Evolutionary conservation across 1,140 invertebrate species (phyloP).

Genomic region (Tetragnatha versicolor): DNA sequence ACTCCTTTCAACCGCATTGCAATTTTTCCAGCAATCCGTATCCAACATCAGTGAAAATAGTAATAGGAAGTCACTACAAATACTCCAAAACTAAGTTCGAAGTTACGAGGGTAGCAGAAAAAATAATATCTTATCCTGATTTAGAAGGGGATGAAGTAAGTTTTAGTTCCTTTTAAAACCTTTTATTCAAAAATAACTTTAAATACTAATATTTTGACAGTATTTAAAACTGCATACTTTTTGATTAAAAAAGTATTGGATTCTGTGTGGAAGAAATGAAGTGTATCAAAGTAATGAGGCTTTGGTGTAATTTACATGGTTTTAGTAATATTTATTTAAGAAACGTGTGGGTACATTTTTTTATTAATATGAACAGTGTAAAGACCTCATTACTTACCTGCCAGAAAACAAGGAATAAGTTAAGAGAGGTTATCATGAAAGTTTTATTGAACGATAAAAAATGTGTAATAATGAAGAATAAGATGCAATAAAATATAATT

Average conservation of each 20-base stretch:
- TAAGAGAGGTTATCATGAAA: too few relatives aligned
- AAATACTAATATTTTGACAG: not conserved
- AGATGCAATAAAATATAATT: too few relatives aligned
- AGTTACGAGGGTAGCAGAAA: not conserved
- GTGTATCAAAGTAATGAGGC: not conserved
- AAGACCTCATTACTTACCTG: too few relatives aligned
- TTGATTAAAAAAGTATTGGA: not conserved
- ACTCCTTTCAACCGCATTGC: too few relatives aligned
- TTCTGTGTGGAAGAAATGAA: not conserved
- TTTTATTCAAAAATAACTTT: not conserved
- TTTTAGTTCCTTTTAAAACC: not conserved
- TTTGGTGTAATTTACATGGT: not conserved
- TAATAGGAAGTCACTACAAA: constrained; percentile 25
- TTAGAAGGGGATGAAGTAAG: constrained; percentile 18
- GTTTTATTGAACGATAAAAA: too few relatives aligned
- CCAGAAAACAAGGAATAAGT: too few relatives aligned
- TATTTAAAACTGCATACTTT: not conserved
- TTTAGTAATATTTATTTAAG: not conserved
- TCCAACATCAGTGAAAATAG: not conserved
- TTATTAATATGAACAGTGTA: too few relatives aligned
- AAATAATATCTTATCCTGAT: constrained; percentile 31
- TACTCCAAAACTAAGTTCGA: constrained; percentile 15
- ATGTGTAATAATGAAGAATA: too few relatives aligned
- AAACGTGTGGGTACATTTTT: too few relatives aligned
- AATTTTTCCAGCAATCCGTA: not conserved